These are phyloP conservation scores for Selenia dentaria DNA, from an alignment of 2,888 invertebrate species.

Conservation along the genomic window DNA sequence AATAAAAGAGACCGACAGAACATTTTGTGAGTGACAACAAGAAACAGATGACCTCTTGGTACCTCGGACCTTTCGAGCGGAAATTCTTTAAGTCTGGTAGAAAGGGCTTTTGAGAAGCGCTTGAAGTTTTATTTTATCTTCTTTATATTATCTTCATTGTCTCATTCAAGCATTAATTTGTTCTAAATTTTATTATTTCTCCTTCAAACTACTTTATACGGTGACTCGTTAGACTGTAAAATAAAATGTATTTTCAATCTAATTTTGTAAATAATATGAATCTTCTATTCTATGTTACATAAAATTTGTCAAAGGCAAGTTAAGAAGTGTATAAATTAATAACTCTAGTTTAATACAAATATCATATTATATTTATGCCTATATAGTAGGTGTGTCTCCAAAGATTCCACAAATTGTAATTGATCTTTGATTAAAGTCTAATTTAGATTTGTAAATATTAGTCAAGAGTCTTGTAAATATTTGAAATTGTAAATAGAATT, in stretches of 20 bases:
- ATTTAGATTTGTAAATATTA: slow-evolving; percentile 46
- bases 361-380: slow-evolving; percentile 43
- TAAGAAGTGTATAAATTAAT: slow-evolving; percentile 43
- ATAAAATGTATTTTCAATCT: neutral
- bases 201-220: neutral
- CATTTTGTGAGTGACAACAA: slow-evolving; percentile 39
- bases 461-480: slow-evolving; percentile 51
- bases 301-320: slow-evolving; percentile 52
- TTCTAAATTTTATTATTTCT: too few species aligned
- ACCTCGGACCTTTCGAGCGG: slow-evolving; percentile 27
- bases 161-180: neutral
- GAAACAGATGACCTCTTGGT: slow-evolving; percentile 35
- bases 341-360: slow-evolving; percentile 47
- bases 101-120: neutral
- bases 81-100: slow-evolving; percentile 4
- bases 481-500: slow-evolving; percentile 48
- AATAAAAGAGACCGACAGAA: slow-evolving; percentile 40
- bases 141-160: neutral
- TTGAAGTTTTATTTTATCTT: neutral
- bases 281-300: slow-evolving; percentile 31
- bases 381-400: slow-evolving; percentile 13
- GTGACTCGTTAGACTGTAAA: neutral
- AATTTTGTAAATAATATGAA: slow-evolving; percentile 38
- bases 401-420: slow-evolving; percentile 17
- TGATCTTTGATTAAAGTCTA: slow-evolving; percentile 19